These are phyloP conservation scores for Palythoa caribaeorum DNA, from an alignment of 92 coral and sea anemone genomes.

Conservation along the genomic window DNA sequence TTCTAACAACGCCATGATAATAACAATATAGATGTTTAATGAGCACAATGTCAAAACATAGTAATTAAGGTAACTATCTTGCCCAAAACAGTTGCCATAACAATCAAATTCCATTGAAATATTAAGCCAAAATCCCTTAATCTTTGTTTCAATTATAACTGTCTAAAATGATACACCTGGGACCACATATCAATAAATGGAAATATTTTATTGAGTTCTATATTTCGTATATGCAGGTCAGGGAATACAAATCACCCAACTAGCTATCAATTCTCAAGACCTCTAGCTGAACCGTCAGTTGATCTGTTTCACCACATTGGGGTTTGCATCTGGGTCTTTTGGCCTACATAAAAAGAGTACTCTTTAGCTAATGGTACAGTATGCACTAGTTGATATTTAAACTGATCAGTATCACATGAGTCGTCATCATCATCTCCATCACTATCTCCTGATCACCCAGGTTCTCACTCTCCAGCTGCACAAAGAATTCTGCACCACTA, in stretches of 20 bases:
- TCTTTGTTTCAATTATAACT: no score
- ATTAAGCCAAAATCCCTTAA: no score
- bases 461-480: conserved; percentile 20
- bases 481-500: conserved; percentile 6
- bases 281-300: conserved; percentile 27
- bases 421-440: not conserved
- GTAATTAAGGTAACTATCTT: no score
- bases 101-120: no score
- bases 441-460: not conserved
- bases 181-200: not conserved
- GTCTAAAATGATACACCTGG: no score
- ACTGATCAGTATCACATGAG: conserved; percentile 5
- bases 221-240: not conserved
- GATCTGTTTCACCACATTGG: conserved; percentile 18
- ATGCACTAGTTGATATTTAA: no score
- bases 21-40: no score
- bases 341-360: not conserved
- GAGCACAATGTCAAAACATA: no score
- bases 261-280: conserved; percentile 21
- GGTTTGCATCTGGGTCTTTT: not conserved
- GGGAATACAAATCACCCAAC: not conserved
- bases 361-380: no score
- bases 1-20: no score
- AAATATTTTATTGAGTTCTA: not conserved
- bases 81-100: no score